These are phyloP conservation scores for Pseudomyrmex flavicornis DNA, from an alignment of 1,140 invertebrate genomes.

Conservation along the genomic window DNA sequence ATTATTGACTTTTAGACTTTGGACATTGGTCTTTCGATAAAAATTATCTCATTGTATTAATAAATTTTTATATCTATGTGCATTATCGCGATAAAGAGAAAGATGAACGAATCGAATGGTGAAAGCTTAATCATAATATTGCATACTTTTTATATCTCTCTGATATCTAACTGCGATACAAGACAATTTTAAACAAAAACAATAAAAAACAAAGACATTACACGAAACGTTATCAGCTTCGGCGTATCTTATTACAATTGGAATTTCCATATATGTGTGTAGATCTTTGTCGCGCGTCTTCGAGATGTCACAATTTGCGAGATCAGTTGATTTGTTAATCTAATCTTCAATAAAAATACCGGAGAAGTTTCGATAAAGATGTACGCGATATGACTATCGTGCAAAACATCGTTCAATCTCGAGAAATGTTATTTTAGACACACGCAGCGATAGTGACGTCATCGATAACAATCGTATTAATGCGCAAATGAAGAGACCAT, in stretches of 20 bases:
- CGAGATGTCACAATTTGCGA: neutral
- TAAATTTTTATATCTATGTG: neutral
- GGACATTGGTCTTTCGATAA: conserved; percentile 28
- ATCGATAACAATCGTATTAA: neutral
- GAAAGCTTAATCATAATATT: neutral
- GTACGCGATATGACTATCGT: neutral
- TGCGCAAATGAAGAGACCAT: neutral
- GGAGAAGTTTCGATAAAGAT: neutral
- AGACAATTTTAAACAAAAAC: neutral
- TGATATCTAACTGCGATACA: neutral
- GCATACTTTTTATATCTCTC: too few relatives aligned
- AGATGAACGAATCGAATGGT: neutral
- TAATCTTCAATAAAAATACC: conserved; percentile 4
- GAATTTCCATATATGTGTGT: too few relatives aligned
- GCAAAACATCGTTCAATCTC: neutral
- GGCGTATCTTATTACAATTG: neutral
- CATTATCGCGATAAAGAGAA: conserved; percentile 19
- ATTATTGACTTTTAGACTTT: conserved; percentile 37
- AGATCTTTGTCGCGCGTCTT: neutral
- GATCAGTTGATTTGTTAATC: conserved; percentile 5
- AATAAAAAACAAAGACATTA: too few relatives aligned
- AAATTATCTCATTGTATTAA: neutral
- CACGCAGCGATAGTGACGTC: neutral
- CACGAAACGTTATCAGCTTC: neutral
- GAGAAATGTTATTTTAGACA: neutral